Conservation (phyloP, 2,797 vertebrate genomes). For the Malacoctenus gilli region DNA sequence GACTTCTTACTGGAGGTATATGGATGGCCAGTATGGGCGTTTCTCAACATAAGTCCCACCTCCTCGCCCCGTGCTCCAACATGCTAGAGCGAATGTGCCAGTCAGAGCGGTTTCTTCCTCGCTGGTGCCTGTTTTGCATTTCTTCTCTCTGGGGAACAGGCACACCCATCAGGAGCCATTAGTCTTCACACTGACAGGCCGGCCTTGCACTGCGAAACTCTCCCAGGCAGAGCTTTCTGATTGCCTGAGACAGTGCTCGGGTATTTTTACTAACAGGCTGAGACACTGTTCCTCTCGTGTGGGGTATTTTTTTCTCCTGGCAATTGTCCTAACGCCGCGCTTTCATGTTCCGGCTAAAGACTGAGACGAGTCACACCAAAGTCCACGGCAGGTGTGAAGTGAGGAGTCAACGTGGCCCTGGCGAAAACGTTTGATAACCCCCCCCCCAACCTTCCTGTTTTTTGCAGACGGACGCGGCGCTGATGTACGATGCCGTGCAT, state of each 20-base stretch:
- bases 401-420: too few species aligned
- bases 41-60: slow-evolving; percentile 2
- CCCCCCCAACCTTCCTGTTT: too few species aligned
- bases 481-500: slow-evolving; percentile 97
- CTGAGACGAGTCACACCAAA: slow-evolving; percentile 2
- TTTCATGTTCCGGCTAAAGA: too few species aligned
- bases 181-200: slow-evolving; percentile 70
- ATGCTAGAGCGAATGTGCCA: slow-evolving; percentile 34
- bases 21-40: slow-evolving; percentile 4
- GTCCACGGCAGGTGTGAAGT: too few species aligned
- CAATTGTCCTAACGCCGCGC: slow-evolving; percentile 51
- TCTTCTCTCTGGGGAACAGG: slow-evolving; percentile 57
- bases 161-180: slow-evolving; percentile 76
- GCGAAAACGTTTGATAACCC: slow-evolving; percentile 47
- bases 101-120: slow-evolving; percentile 47
- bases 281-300: slow-evolving; percentile 63
- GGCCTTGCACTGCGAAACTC: slow-evolving; percentile 62
- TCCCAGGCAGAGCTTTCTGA: slow-evolving; percentile 61
- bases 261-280: slow-evolving; percentile 69
- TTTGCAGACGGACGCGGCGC: slow-evolving; percentile 92
- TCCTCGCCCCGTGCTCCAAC: slow-evolving; percentile 24
- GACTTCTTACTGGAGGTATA: slow-evolving; percentile 42
- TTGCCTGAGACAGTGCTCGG: slow-evolving; percentile 53
- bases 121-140: slow-evolving; percentile 54
- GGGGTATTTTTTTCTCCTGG: slow-evolving; percentile 52